Conservation (phyloP, 2,113 vertebrate genomes). For the Herpetotheres cachinnans region DNA sequence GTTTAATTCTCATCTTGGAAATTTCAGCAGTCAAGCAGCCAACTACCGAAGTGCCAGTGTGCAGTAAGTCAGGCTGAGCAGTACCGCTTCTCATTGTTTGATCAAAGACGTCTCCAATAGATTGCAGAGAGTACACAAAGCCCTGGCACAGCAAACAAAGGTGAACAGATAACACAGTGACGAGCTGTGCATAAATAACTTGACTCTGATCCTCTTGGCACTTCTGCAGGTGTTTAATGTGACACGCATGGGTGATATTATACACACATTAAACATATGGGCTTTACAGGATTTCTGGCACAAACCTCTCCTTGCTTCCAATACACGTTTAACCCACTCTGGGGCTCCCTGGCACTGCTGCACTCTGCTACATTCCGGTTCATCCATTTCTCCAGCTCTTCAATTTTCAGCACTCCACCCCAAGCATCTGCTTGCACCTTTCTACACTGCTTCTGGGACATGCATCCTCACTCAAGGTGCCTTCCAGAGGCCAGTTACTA, state of each 20-base stretch:
- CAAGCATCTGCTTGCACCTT: neutral
- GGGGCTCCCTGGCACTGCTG: neutral
- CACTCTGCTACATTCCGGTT: neutral
- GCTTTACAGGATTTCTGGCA: neutral
- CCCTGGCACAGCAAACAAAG: neutral
- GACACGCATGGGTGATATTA: neutral
- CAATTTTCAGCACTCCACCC: neutral
- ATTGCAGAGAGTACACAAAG: neutral
- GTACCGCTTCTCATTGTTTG: neutral
- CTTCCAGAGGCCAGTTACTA: neutral
- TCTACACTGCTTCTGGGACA: neutral
- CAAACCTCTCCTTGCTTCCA: neutral
- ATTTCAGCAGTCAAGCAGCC: neutral
- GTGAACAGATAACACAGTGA: neutral
- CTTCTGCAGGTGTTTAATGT: slow-evolving; percentile 17
- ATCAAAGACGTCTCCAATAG: neutral
- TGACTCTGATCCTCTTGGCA: neutral
- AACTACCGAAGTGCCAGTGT: neutral
- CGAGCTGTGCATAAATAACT: neutral
- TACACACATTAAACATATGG: neutral
- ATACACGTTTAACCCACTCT: neutral
- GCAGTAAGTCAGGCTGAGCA: neutral
- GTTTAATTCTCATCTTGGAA: neutral
- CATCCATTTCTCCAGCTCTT: neutral
- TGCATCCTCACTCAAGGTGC: neutral